phyloP scores from a whole-genome alignment of 1,140 invertebrate genomes.

The Eumeta japonica region DNA sequence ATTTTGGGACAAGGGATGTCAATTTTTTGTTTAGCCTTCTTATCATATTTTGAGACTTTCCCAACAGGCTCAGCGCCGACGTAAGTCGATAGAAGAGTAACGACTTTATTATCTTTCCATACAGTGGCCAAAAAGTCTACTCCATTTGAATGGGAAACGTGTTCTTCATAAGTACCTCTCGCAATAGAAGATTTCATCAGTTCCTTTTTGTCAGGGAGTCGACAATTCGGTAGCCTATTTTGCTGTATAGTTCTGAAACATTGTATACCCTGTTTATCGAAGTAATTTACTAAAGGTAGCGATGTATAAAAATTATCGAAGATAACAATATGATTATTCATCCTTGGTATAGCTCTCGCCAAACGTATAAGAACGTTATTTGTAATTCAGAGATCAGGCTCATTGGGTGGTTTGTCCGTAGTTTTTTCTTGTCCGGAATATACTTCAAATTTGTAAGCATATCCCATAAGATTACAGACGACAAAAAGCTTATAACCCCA shows the following conservation, averaged over 20 bases:
- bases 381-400: slow-evolving; percentile 24
- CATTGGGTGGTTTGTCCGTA: no score
- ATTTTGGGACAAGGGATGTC: slow-evolving; percentile 18
- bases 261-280: slow-evolving; percentile 23
- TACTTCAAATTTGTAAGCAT: slow-evolving; percentile 11
- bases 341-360: slow-evolving; percentile 18
- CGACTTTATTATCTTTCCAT: no score
- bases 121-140: slow-evolving; percentile 20
- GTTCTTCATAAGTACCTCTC: slow-evolving; percentile 26
- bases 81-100: slow-evolving; percentile 22
- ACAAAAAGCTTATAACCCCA: slow-evolving; percentile 2
- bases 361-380: slow-evolving; percentile 22
- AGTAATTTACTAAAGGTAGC: slow-evolving; percentile 21
- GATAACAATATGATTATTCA: slow-evolving; percentile 22
- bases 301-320: slow-evolving; percentile 31
- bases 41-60: slow-evolving; percentile 4
- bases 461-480: not conserved
- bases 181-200: slow-evolving; percentile 28
- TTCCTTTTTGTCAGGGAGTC: slow-evolving; percentile 22
- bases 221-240: slow-evolving; percentile 26
- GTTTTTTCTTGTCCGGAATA: slow-evolving; percentile 17
- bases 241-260: slow-evolving; percentile 21
- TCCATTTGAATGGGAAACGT: slow-evolving; percentile 20
- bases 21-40: slow-evolving; percentile 18
- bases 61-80: slow-evolving; percentile 7